Conservation (phyloP, 2,888 invertebrate genomes). For the Nasonovia ribisnigri region DNA sequence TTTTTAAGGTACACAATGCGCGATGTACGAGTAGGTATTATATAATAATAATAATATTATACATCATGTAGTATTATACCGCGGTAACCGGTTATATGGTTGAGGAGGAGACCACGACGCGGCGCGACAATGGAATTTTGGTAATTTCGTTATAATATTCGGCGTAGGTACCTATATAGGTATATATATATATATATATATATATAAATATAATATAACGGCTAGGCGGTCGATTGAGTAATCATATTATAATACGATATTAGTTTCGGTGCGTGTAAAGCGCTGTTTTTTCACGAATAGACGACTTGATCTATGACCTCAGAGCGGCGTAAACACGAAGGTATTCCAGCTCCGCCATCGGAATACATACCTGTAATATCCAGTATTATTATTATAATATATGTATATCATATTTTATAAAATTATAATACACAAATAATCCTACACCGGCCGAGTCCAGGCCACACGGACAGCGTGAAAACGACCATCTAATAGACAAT, state of each 20-base stretch:
- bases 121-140: neutral
- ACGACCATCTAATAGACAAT: too few relatives aligned
- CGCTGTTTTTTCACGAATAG: neutral
- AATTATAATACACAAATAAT: neutral
- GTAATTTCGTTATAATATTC: neutral
- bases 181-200: neutral
- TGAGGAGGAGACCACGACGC: neutral
- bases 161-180: neutral
- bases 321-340: neutral
- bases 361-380: neutral
- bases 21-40: neutral
- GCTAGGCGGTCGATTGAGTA: neutral
- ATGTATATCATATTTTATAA: neutral
- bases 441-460: too few relatives aligned
- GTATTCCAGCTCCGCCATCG: neutral
- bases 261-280: neutral
- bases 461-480: too few relatives aligned
- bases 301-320: neutral
- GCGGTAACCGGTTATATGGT: neutral
- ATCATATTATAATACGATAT: neutral
- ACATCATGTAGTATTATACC: neutral
- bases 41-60: neutral
- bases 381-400: neutral
- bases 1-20: neutral
- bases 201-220: too few relatives aligned